Evolutionary conservation across 2,113 vertebrate genomes (phyloP), one percentile per base, ranked within the genome.

Genomic region (Dissostichus mawsoni): DNA sequence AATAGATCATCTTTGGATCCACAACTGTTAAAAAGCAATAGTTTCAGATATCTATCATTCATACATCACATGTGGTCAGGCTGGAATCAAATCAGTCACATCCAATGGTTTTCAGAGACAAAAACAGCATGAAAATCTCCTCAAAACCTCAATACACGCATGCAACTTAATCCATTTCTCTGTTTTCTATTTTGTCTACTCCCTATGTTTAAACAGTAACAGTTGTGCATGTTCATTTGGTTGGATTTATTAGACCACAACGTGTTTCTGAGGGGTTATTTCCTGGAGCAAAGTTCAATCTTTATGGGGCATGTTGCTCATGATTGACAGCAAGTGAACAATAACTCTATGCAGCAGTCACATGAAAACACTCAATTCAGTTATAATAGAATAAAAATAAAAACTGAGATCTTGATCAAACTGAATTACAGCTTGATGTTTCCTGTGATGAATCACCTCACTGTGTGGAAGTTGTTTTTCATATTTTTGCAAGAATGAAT

Each of bases 361-460:
- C 25, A 29, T 55, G 45, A 67, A 75, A 82, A 71, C 65, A 68
- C 74, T 51, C 57, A 20, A 47, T 48, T 64, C 29, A 1, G 71
- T 23, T 50, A 29, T 69, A 75, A 81, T 71, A 23, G 55, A 64
- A 74, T 55, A 61, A 57, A 8, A 66, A 69, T 17, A 66, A 64
- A 75, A 55, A 33, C 68, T 29, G 16, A 62, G 57, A 67, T 56
- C 58, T 8, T 56, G 48, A 62, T 55, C 16, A 45, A 36, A 74
- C 36, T 0, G 70, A 85, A 87, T 72, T 68, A 85, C 59, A 62
- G 62, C 52, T 9, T 20, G n/a, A 20, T 58, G 74, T 83, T 90
- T 83, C 77, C 83, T 82, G 83, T 13, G 50, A 88, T 88, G 48
- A 88, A 83, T 91, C 79, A 83, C 44, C 23, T 62, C 5, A 11